Evolutionary conservation across 2,797 vertebrate species (phyloP), one percentile per base, ranked within the genome.

Genomic region (Protosalanx chinensis): DNA sequence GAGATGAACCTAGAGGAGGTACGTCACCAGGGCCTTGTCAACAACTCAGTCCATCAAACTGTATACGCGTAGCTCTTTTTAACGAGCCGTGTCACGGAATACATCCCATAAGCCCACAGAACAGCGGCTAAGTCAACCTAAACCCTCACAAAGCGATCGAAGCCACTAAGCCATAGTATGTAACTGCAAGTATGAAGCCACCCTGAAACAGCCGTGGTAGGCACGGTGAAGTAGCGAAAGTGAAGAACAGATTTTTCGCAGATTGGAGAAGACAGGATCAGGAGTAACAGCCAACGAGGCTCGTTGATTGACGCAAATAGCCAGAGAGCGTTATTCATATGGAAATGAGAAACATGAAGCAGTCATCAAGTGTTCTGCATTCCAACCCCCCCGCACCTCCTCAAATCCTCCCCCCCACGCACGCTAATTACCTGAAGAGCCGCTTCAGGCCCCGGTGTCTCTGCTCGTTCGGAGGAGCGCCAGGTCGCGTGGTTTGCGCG

Each of bases 1-100:
- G 97, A 98, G 87, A 98, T 99, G 98, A 96, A 98, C 86, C 87
- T 99, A 81, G 97, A 99, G 80, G 97, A 99, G 96, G 98, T 99
- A 93, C 0, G 81, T 83, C 70, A 13, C 20, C 29, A 35, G 12
- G n/a, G 18, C 18, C n/a, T 32, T 35, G 33, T 12, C 8, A 46
- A 46, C 41, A 46, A 46, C 41, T 46, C 41, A 46, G 41, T 46
- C 41, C 41, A 13, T 46, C 41, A 46, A 46, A 46, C 41, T 46
- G 41, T 2, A 46, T 13, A 10, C 37, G 15, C 6, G 37, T 37
- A 18, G 62, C 46, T 41, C 49, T 53, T 56, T 53, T 67, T 64
- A 46, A 46, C 30, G n/a, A 63, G 18, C 16, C 5, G 6, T 8
- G 30, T 62, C 18, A 7, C 3, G 32, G 61, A n/a, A 35, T 29